A percentile compares a stretch with the other conserved stretches of the same genome.
phyloP scores from a whole-genome alignment of 2,888 invertebrate species.

The Glyphotaelius pellucidus region DNA sequence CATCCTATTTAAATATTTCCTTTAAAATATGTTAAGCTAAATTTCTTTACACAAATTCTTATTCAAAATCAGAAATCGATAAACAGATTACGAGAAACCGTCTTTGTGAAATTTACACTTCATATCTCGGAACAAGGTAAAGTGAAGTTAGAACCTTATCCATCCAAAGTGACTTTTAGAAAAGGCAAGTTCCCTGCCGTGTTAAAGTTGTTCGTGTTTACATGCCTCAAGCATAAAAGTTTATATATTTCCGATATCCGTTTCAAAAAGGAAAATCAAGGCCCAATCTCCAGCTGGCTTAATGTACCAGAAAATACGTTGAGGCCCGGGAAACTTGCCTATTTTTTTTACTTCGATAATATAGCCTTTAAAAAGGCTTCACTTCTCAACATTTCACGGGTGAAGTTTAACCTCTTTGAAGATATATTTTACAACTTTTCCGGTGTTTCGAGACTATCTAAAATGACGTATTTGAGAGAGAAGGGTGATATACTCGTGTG shows the following conservation, averaged over 20 bases:
- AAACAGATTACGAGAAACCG: too few species aligned
- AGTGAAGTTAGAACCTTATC: too few species aligned
- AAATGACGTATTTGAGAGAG: background rate
- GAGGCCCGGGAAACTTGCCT: background rate
- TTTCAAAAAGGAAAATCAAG: background rate
- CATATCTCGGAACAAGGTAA: too few species aligned
- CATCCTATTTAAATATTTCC: too few species aligned
- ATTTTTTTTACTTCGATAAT: background rate
- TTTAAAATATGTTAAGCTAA: too few species aligned
- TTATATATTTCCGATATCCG: background rate
- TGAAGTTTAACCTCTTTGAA: background rate
- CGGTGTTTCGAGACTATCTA: background rate
- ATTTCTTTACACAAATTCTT: too few species aligned
- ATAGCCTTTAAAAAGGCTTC: background rate
- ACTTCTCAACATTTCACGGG: background rate
- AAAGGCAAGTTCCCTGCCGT: too few species aligned
- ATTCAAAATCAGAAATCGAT: too few species aligned
- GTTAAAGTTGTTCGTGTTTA: background rate
- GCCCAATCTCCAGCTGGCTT: background rate
- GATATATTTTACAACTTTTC: background rate
- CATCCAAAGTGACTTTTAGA: too few species aligned
- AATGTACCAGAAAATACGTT: background rate
- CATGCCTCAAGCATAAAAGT: background rate
- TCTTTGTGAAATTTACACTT: too few species aligned
- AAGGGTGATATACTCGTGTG: background rate